Evolutionary conservation across 2,888 invertebrate genomes (phyloP).

Genomic region (Eristalis intricaria): DNA sequence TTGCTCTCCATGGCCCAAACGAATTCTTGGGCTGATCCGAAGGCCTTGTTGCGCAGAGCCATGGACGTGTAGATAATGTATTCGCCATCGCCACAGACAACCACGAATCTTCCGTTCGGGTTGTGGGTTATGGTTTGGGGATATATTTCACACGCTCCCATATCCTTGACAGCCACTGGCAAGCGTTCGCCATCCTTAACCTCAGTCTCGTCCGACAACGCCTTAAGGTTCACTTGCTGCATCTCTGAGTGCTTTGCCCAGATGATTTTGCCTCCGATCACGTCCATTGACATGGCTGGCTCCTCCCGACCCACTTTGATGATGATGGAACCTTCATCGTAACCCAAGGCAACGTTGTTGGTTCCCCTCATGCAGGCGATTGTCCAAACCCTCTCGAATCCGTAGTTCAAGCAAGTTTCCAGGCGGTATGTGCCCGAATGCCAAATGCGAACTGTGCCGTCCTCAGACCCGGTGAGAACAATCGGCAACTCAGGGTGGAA

Average conservation of each 20-base stretch:
- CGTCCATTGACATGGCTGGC: slow-evolving; percentile 99
- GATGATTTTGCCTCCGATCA: slow-evolving; percentile 98
- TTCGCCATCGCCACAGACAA: slow-evolving; percentile 99
- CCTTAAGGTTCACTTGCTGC: slow-evolving; percentile 86
- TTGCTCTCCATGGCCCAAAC: slow-evolving; percentile 99
- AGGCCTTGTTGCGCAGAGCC: slow-evolving; percentile 99
- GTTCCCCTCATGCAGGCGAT: slow-evolving; percentile 96
- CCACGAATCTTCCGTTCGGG: slow-evolving; percentile 95
- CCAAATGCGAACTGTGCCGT: slow-evolving; percentile 98
- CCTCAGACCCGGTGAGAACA: slow-evolving; percentile 98
- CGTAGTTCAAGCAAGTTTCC: slow-evolving; percentile 98
- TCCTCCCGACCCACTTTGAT: slow-evolving; percentile 92
- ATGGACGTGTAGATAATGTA: slow-evolving; percentile 99
- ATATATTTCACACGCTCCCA: slow-evolving; percentile 99
- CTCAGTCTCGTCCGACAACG: slow-evolving; percentile 83
- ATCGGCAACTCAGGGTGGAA: slow-evolving; percentile 99
- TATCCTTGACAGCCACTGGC: slow-evolving; percentile 97
- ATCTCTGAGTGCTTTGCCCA: slow-evolving; percentile 99
- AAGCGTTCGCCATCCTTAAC: slow-evolving; percentile 96
- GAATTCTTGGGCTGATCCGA: slow-evolving; percentile 98
- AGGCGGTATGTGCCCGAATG: slow-evolving; percentile 98
- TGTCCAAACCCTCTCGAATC: slow-evolving; percentile 98
- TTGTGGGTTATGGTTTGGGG: slow-evolving; percentile 99
- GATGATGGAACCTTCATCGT: slow-evolving; percentile 81
- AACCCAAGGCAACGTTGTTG: slow-evolving; percentile 97